Evolutionary conservation across 2,888 invertebrate genomes (phyloP).

Genomic region (Trimorus sp.): DNA sequence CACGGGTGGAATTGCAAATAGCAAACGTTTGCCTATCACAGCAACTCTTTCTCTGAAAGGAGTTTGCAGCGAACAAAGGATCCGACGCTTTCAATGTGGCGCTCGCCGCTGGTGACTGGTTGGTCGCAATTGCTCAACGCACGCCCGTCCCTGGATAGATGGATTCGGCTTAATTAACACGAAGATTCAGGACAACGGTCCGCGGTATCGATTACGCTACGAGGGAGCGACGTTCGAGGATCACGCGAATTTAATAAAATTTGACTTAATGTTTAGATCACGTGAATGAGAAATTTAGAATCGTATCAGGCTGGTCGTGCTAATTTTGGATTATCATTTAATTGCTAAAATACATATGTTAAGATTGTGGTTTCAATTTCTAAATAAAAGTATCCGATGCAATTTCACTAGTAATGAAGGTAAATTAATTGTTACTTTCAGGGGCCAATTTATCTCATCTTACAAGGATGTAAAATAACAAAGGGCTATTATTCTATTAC

Average conservation of each 20-base stretch:
- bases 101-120: conserved; percentile 24
- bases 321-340: no score
- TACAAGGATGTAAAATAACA: no score
- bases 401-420: no score
- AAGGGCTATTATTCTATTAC: no score
- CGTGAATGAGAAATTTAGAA: no score
- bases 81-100: conserved; percentile 20
- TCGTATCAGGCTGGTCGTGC: no score
- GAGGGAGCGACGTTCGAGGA: conserved; percentile 13
- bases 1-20: conserved; percentile 78
- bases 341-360: no score
- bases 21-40: conserved; percentile 76
- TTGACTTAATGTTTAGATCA: no score
- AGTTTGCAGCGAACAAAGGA: conserved; percentile 56
- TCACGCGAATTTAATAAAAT: conserved; percentile 19
- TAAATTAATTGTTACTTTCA: no score
- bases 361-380: no score
- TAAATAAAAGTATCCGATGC: no score
- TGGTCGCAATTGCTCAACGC: conserved; percentile 28
- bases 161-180: conserved; percentile 29
- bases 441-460: no score
- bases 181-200: conserved; percentile 14
- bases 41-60: conserved; percentile 65
- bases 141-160: conserved; percentile 52
- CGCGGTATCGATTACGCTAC: conserved; percentile 10